Evolutionary conservation across 2,113 vertebrate genomes (phyloP).

Genomic region (Coryphaenoides rupestris): DNA sequence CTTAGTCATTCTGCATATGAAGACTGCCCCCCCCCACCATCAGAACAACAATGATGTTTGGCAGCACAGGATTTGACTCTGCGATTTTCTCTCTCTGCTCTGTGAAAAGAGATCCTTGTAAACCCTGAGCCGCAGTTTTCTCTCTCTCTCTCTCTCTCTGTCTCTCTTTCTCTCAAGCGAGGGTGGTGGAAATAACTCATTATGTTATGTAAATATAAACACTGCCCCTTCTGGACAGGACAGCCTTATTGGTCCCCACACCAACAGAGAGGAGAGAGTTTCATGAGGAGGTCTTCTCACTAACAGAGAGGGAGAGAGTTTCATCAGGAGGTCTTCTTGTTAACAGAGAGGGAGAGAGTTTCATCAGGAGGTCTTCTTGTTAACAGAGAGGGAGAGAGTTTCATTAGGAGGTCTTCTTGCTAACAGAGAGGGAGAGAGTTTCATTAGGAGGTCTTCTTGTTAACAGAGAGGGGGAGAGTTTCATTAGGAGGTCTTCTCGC

Average conservation of each 20-base stretch:
- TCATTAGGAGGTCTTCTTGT: not conserved
- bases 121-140: conserved; percentile 18
- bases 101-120: not conserved
- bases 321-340: not conserved
- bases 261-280: not conserved
- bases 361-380: not conserved
- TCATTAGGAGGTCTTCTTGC: not conserved
- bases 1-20: too few relatives aligned
- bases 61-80: too few relatives aligned
- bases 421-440: not conserved
- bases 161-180: conserved; percentile 16
- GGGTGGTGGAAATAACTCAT: conserved; percentile 27
- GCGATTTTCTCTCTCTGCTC: too few relatives aligned
- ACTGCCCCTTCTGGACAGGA: conserved; percentile 24
- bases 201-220: conserved; percentile 21
- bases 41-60: too few relatives aligned
- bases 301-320: not conserved
- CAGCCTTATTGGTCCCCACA: not conserved
- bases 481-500: not conserved
- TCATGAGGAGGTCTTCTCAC: not conserved
- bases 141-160: too few relatives aligned
- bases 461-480: not conserved
- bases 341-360: not conserved
- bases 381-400: not conserved
- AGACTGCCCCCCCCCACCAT: too few relatives aligned